A percentile compares a stretch with the other conserved stretches of the same genome.
phyloP scores from a whole-genome alignment of 92 coral and sea anemone species.

The Porites evermanni region DNA sequence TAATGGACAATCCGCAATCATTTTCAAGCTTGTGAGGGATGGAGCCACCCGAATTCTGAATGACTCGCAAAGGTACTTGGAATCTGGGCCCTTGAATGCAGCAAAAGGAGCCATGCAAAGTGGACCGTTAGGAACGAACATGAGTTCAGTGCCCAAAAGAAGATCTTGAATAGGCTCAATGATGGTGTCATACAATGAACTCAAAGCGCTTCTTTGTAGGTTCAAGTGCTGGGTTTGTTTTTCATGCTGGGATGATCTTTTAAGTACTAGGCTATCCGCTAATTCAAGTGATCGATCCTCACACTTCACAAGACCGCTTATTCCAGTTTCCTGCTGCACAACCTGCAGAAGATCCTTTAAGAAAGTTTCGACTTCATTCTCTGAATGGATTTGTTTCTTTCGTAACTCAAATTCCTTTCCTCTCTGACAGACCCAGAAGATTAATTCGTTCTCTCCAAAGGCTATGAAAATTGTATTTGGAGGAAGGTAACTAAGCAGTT shows the following conservation, averaged over 20 bases:
- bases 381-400: neutral
- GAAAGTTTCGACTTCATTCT: too few species aligned
- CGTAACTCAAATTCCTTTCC: neutral
- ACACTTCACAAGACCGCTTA: too few species aligned
- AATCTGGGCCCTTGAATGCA: neutral
- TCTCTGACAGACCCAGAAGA: neutral
- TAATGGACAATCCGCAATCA: too few species aligned
- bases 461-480: neutral
- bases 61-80: neutral
- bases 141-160: neutral
- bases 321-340: too few species aligned
- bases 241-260: neutral
- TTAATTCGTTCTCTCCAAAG: neutral
- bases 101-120: constrained; percentile 9
- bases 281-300: too few species aligned
- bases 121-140: neutral
- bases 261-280: rapidly evolving
- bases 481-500: neutral
- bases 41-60: too few species aligned
- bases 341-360: too few species aligned
- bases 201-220: neutral
- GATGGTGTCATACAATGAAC: neutral
- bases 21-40: too few species aligned
- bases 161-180: neutral
- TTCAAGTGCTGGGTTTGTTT: neutral